These are phyloP conservation scores for Turritopsis rubra DNA, from an alignment of 30 jellyfish, hydroid and myxozoan species.

Conservation along the genomic window DNA sequence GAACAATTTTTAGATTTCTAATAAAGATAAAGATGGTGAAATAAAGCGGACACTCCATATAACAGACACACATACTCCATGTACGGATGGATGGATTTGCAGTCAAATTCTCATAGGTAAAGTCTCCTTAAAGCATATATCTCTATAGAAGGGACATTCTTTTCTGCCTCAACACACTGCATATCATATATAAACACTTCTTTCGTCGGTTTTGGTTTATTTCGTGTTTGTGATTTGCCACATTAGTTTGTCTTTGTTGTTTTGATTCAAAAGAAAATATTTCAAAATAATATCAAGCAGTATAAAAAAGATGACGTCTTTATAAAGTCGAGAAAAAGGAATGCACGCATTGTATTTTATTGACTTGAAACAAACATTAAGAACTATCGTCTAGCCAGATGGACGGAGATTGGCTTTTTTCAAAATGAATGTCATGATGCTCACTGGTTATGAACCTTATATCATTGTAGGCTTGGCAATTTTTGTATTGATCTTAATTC, in stretches of 20 bases:
- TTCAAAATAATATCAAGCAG: background rate
- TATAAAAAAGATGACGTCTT: background rate
- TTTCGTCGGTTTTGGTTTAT: too few relatives aligned
- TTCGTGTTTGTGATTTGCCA: background rate
- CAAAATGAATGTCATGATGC: background rate
- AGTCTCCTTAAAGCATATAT: too few relatives aligned
- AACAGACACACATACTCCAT: too few relatives aligned
- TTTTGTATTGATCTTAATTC: background rate
- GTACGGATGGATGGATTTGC: too few relatives aligned
- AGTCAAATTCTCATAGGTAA: too few relatives aligned
- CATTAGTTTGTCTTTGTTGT: background rate
- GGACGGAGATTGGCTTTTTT: too few relatives aligned
- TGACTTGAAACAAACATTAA: background rate
- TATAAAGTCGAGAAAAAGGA: background rate
- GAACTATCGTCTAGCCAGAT: background rate
- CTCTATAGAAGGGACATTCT: too few relatives aligned
- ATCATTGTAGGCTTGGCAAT: background rate
- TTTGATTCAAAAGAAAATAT: background rate
- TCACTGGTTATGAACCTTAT: background rate
- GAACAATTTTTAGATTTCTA: too few relatives aligned
- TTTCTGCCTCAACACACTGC: too few relatives aligned
- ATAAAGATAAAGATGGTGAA: too few relatives aligned
- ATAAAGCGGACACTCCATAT: too few relatives aligned
- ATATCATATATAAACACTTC: too few relatives aligned
- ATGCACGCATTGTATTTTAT: background rate